Percentiles rank a stretch among this genome's conserved stretches.
Evolutionary conservation across 2,113 vertebrate species (phyloP).

Genomic region (Zosterops japonicus): DNA sequence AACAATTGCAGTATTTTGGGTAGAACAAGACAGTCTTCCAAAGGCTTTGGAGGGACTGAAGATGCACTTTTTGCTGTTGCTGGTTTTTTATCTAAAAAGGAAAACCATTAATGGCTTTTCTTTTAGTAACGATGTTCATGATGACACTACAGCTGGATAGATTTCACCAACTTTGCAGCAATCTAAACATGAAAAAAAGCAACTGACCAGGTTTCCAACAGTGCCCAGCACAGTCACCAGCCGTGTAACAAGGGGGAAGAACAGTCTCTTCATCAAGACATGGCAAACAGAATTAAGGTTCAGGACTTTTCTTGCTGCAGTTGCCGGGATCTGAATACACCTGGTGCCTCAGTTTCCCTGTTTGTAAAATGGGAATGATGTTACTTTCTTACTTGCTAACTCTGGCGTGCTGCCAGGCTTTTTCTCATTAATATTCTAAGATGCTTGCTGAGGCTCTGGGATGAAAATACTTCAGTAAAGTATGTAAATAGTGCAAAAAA

Average conservation of each 20-base stretch:
- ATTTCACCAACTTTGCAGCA: not conserved
- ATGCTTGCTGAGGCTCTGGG: not conserved
- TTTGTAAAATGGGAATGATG: not conserved
- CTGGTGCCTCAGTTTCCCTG: constrained; percentile 28
- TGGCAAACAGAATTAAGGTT: not conserved
- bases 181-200: not conserved
- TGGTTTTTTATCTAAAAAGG: not conserved
- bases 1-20: not conserved
- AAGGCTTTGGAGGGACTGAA: not conserved
- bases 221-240: not conserved
- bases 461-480: constrained; percentile 54
- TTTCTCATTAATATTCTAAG: constrained; percentile 27
- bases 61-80: not conserved
- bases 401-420: not conserved
- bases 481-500: constrained; percentile 52
- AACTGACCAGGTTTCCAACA: not conserved
- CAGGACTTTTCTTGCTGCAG: not conserved
- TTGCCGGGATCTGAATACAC: not conserved
- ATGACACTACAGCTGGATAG: not conserved
- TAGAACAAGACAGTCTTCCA: not conserved
- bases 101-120: not conserved
- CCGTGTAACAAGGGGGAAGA: not conserved
- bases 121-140: not conserved
- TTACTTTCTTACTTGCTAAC: not conserved
- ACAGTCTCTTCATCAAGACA: not conserved